These are phyloP conservation scores for Holcopasites calliopsidis DNA, from an alignment of 1,140 invertebrate genomes.

Conservation along the genomic window DNA sequence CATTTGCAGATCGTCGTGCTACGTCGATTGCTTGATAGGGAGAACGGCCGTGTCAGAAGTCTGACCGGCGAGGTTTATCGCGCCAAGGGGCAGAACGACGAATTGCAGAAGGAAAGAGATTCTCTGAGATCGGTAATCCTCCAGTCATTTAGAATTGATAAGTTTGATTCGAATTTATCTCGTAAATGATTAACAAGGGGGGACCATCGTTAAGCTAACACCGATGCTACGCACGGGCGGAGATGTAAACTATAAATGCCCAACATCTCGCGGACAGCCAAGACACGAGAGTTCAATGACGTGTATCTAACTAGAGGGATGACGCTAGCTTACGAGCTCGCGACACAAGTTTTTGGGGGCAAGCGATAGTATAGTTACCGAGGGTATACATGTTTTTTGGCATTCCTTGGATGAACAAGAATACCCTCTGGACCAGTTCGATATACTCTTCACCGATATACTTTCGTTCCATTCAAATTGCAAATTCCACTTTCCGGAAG, in stretches of 20 bases:
- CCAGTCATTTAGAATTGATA: neutral
- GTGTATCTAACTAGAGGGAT: conserved; percentile 59
- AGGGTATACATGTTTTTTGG: conserved; percentile 7
- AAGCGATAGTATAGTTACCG: conserved; percentile 5
- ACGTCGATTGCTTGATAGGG: conserved; percentile 80
- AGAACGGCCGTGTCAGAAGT: conserved; percentile 79
- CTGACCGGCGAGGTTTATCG: conserved; percentile 79
- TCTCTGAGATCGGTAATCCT: conserved; percentile 62
- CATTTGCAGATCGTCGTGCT: conserved; percentile 81
- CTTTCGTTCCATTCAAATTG: neutral
- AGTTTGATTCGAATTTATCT: too few relatives aligned
- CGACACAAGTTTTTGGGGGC: conserved; percentile 10
- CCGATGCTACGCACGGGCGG: too few relatives aligned
- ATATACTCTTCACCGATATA: neutral
- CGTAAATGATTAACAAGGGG: too few relatives aligned
- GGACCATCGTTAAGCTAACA: neutral
- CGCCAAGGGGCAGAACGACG: conserved; percentile 76
- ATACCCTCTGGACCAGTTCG: neutral
- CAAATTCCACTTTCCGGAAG: too few relatives aligned
- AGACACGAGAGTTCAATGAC: conserved; percentile 59
- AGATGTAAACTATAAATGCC: neutral
- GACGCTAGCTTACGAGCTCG: conserved; percentile 49
- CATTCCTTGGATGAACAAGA: neutral
- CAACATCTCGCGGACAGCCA: neutral
- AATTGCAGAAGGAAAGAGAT: conserved; percentile 73